Evolutionary conservation across 2,797 vertebrate genomes (phyloP), one percentile per base, ranked within the genome.

Genomic region (Silurus lanzhouensis): DNA sequence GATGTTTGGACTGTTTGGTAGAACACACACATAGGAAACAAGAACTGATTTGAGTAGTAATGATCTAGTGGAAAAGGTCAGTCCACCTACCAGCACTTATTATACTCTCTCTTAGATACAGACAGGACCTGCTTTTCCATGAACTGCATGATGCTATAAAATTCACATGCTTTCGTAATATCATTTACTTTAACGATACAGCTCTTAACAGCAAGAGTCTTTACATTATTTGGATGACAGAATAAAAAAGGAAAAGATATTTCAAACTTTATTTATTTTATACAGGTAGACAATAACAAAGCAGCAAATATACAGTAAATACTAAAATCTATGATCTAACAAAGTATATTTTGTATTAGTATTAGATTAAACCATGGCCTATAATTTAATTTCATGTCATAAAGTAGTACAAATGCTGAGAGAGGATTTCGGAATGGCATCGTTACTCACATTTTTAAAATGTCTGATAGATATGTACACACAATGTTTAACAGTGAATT

Each of bases 211-310:
- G 74, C 55, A 27, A 31, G 31, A 38, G 38, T 38, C 38, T 38
- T 38, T 38, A 38, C 38, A 38, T 38, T 38, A 38, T 38, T 38
- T 3, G 38, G 38, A 38, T 38, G 38, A 38, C 38, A 80, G 80
- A 66, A 55, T 61, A 44, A 10, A n/a, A 64, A 57, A 85, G 22
- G 46, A 79, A 66, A 13, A 17, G n/a, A 61, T 25, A 84, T 84
- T 79, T 79, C 77, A 82, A 74, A 71, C 57, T 88, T 87, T 88
- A 75, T 84, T 91, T 63, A 70, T 81, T 67, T 57, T 83, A 77
- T 90, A 82, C 85, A 87, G 78, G 85, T 82, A 87, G 52, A 90
- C 81, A 87, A 82, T 87, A 90, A 89, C 82, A 89, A 89, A 89
- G 67, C 84, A 88, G 77, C 80, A 88, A 88, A 88, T 81, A 66